Evolutionary conservation across 2,888 invertebrate species (phyloP), one percentile per base, ranked within the genome.

Genomic region (Andrena haemorrhoa): DNA sequence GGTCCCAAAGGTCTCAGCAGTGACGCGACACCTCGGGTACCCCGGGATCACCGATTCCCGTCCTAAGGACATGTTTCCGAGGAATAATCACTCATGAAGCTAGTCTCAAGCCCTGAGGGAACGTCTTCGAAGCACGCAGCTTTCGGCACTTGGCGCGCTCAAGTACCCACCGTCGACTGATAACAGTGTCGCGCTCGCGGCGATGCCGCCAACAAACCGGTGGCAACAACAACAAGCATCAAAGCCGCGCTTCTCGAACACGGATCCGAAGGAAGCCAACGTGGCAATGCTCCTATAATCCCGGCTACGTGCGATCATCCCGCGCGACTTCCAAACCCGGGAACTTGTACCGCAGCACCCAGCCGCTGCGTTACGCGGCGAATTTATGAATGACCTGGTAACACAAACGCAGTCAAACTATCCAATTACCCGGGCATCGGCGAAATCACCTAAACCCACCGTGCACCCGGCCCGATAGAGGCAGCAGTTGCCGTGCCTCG

Each of bases 391-490:
- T 16, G 16, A 31, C 12, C n/a, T n/a, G n/a, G 7, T 2, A 26
- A 12, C 35, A 31, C 49, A 16, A 69, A 64, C 26, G 41, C 20
- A 51, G 33, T 26, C 41, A 60, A 73, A 73, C 79, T 64, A 69
- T 73, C 73, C 79, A 73, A 81, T 81, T 81, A 78, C 58, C 7
- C 3, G 23, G 23, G 47, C 66, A 56, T 76, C 71, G 61, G n/a
- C 49, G 63, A 65, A 58, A 73, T 66, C 77, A 41, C 58, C 61
- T 75, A 64, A 23, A 75, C 64, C 64, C 51, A 1, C 23, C 12
- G 6, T 1, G 31, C 26, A 35, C 20, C 29, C 1, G 60, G 29
- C 1, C n/a, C 8, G 60, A 60, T 58, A 23, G 47, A n/a, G n/a
- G 49, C 58, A 51, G 49, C 23, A 53, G 63, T 60, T 60, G 31